A percentile compares a stretch with the other conserved stretches of the same genome.
phyloP scores from a whole-genome alignment of 30 jellyfish, hydroid and myxozoan species.

The Haliclystus octoradiatus region DNA sequence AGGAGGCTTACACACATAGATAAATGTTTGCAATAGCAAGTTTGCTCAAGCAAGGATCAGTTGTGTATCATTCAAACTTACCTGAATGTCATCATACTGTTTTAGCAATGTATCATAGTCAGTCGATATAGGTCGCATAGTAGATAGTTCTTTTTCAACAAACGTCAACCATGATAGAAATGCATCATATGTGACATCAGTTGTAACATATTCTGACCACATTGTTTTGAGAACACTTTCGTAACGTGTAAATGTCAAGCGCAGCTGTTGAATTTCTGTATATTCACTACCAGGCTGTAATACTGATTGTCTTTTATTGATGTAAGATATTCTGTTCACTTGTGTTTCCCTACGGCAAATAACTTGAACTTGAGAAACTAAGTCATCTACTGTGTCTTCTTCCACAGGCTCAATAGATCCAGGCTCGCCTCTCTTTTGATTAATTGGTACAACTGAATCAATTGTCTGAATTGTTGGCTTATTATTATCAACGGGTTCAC shows the following conservation, averaged over 20 bases:
- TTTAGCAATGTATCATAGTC: conserved; percentile 38
- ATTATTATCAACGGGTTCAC: too few species aligned
- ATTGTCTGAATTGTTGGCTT: too few species aligned
- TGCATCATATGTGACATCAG: conserved; percentile 37
- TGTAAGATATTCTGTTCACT: conserved; percentile 29
- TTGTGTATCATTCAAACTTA: conserved; percentile 5
- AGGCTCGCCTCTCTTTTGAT: not conserved
- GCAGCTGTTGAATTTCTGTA: conserved; percentile 27
- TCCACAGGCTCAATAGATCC: not conserved
- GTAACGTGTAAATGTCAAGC: conserved; percentile 30
- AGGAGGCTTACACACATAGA: too few species aligned
- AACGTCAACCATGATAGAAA: conserved; percentile 64
- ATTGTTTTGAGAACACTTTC: conserved; percentile 34
- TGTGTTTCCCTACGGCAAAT: too few species aligned
- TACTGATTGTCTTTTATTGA: conserved; percentile 27
- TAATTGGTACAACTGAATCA: not conserved
- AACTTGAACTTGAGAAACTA: too few species aligned
- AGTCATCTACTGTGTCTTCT: not conserved
- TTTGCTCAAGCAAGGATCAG: too few species aligned
- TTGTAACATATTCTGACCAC: conserved; percentile 46
- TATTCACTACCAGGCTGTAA: not conserved
- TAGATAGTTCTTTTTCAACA: conserved; percentile 60
- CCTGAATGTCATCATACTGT: conserved; percentile 64
- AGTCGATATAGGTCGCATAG: conserved; percentile 31
- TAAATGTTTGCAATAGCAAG: too few species aligned